Conservation (phyloP, 2,797 vertebrate species). For the Pogonophryne albipinna region DNA sequence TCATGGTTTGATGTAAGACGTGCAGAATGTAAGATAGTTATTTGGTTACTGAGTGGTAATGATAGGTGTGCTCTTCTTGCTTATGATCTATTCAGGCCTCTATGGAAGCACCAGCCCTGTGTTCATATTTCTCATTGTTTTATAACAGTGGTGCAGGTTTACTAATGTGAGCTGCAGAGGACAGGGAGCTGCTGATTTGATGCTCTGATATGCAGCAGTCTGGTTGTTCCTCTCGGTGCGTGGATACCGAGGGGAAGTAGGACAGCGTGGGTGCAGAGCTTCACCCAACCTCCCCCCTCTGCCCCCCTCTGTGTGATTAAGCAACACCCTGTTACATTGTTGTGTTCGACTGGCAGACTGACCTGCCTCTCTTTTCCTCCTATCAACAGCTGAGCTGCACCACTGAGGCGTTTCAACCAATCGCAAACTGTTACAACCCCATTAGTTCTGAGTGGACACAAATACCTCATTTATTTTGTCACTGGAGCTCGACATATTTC, state of each 20-base stretch:
- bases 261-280: constrained; percentile 74
- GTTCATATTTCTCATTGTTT: background rate
- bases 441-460: too few relatives aligned
- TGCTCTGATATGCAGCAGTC: constrained; percentile 39
- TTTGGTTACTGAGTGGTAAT: background rate
- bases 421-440: background rate
- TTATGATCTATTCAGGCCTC: background rate
- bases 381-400: constrained; percentile 51
- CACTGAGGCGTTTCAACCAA: constrained; percentile 22
- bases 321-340: constrained; percentile 58
- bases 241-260: constrained; percentile 74
- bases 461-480: too few relatives aligned
- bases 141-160: constrained; percentile 13
- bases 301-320: constrained; percentile 57
- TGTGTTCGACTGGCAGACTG: constrained; percentile 54
- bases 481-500: background rate
- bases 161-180: constrained; percentile 1
- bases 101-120: background rate
- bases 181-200: constrained; percentile 26
- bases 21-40: background rate
- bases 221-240: constrained; percentile 41
- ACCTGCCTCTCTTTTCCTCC: constrained; percentile 48
- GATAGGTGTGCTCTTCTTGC: background rate
- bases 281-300: constrained; percentile 59
- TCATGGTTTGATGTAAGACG: background rate